Percentiles rank a stretch among this genome's conserved stretches.
Conservation (phyloP, 2,888 invertebrate species). For the Melieria crassipennis region DNA sequence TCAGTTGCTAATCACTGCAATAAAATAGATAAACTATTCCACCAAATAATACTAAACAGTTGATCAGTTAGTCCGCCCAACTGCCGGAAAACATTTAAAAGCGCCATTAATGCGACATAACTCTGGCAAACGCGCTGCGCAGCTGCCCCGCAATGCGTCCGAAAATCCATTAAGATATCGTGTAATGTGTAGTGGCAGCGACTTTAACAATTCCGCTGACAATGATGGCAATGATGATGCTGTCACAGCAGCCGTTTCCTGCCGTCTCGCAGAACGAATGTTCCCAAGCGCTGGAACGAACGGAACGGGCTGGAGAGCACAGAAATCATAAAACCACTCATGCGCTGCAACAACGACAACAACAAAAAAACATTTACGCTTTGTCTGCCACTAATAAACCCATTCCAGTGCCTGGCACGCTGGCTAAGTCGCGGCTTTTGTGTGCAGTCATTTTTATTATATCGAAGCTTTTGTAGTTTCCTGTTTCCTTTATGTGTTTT, state of each 20-base stretch:
- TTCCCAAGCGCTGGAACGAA: background rate
- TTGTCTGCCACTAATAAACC: constrained; percentile 54
- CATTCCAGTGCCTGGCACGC: constrained; percentile 38
- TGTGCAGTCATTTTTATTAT: constrained; percentile 57
- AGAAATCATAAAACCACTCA: constrained; percentile 57
- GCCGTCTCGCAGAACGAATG: background rate
- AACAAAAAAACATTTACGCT: constrained; percentile 36
- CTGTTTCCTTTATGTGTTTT: constrained; percentile 34
- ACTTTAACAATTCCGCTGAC: constrained; percentile 2
- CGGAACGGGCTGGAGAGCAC: constrained; percentile 1
- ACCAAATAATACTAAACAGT: too few species aligned
- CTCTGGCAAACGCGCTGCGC: too few species aligned
- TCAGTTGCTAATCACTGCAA: constrained; percentile 31
- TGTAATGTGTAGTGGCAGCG: background rate
- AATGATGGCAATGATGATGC: background rate
- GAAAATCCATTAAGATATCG: constrained; percentile 29
- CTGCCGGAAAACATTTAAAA: constrained; percentile 31
- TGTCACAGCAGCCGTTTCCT: background rate
- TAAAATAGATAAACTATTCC: constrained; percentile 32
- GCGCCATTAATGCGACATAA: too few species aligned
- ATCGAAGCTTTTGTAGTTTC: constrained; percentile 52
- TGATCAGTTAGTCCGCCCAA: background rate
- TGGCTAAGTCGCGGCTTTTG: constrained; percentile 2
- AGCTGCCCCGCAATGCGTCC: constrained; percentile 6
- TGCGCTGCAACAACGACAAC: constrained; percentile 28